A percentile compares a stretch with the other conserved stretches of the same genome.
These are phyloP conservation scores for Mythimna vitellina DNA, from an alignment of 2,888 invertebrate genomes.

Conservation along the genomic window DNA sequence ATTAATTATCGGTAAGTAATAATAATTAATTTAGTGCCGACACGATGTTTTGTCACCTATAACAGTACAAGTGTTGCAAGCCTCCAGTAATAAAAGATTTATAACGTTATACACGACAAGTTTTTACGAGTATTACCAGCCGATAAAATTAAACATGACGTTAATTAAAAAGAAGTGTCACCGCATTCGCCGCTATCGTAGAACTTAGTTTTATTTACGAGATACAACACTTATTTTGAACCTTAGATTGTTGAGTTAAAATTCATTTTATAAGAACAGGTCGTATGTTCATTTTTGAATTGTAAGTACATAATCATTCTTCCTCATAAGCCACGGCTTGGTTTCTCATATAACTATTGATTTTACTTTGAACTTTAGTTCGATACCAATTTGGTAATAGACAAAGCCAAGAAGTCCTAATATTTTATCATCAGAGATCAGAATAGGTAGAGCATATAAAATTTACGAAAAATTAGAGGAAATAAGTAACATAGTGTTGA, in stretches of 20 bases:
- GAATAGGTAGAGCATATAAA: too few species aligned
- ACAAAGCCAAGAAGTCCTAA: too few species aligned
- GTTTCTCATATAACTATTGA: too few species aligned
- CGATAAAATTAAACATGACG: constrained; percentile 48
- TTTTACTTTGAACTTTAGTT: too few species aligned
- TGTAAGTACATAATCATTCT: too few species aligned
- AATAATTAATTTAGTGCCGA: constrained; percentile 1
- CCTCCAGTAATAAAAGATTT: constrained; percentile 48
- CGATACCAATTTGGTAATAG: too few species aligned
- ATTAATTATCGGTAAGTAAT: background rate
- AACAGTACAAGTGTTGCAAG: constrained; percentile 44
- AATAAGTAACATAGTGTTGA: too few species aligned
- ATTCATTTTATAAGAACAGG: background rate
- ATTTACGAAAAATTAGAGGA: too few species aligned
- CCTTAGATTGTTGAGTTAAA: constrained; percentile 16
- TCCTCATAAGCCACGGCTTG: too few species aligned
- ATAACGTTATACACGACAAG: constrained; percentile 30
- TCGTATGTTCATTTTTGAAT: too few species aligned
- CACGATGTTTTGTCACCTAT: constrained; percentile 37
- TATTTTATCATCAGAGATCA: too few species aligned
- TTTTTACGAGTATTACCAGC: constrained; percentile 53
- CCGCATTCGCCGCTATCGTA: constrained; percentile 11
- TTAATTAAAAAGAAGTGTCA: constrained; percentile 48
- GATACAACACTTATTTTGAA: constrained; percentile 19
- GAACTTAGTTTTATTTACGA: constrained; percentile 13